Conservation (phyloP, 2,797 vertebrate genomes). For the Sparus aurata region DNA sequence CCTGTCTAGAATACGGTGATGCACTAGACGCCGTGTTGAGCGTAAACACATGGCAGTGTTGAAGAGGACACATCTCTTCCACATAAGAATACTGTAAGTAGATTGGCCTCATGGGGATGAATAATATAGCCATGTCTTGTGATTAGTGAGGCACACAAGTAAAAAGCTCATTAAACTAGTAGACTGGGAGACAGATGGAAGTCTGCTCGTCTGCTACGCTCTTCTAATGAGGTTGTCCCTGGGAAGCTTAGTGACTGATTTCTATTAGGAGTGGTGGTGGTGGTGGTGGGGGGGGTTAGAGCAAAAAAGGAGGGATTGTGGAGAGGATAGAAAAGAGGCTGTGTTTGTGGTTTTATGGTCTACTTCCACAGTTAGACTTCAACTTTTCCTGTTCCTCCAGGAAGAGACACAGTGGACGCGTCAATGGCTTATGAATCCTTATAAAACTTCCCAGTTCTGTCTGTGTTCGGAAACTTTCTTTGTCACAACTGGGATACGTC, state of each 20-base stretch:
- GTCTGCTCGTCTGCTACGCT: conserved; percentile 53
- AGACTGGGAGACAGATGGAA: conserved; percentile 74
- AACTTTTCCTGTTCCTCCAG: conserved; percentile 28
- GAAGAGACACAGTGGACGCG: conserved; percentile 30
- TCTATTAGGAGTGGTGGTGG: conserved; percentile 39
- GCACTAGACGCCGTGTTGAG: neutral
- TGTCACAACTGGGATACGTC: conserved; percentile 38
- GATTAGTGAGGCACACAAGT: conserved; percentile 55
- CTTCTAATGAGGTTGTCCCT: conserved; percentile 68
- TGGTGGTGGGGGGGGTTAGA: conserved; percentile 1
- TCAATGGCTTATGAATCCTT: conserved; percentile 28
- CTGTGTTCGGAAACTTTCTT: conserved; percentile 34
- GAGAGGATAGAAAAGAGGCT: conserved; percentile 1
- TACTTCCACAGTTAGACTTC: conserved; percentile 23
- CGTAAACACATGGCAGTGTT: neutral
- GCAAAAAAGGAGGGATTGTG: neutral
- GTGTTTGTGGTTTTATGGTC: conserved; percentile 39
- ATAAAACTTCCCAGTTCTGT: conserved; percentile 24
- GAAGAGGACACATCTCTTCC: conserved; percentile 12
- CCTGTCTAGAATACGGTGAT: neutral
- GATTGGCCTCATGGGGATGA: conserved; percentile 28
- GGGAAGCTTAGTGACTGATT: conserved; percentile 65
- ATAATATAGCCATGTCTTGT: conserved; percentile 23
- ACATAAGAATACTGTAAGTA: conserved; percentile 5
- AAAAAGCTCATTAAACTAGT: conserved; percentile 75